Evolutionary conservation across 2,888 invertebrate species (phyloP), one percentile per base, ranked within the genome.

Genomic region (Amblyjoppa fuscipennis): DNA sequence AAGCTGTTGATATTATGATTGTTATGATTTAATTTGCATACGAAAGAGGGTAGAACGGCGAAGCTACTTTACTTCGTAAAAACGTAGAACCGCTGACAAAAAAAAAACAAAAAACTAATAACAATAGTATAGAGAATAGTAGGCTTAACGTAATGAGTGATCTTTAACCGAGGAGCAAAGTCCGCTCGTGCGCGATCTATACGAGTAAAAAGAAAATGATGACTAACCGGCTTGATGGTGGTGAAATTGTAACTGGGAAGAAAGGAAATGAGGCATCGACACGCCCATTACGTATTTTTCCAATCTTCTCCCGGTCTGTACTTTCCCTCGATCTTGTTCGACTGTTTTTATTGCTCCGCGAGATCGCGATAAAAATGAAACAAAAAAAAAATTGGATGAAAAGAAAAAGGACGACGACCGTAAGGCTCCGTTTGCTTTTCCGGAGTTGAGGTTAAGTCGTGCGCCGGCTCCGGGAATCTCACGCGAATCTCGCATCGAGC

Each of bases 361-460:
- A 51, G 70, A 25, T 70, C 11, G 45, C 56, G 11, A 71, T 7
- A 38, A 13, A 61, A 20, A 31, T 41, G 51, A 34, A 13, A 66
- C 20, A 64, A 16, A 13, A 2, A n/a, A 13, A 28, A 31, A n/a
- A 31, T 2, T 11, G 1, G 70, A 71, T 28, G 31, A 16, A 53
- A 66, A 66, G 61, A 80, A 70, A 56, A 59, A 64, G 38, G 41
- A 41, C 11, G 75, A 70, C 53, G 64, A 45, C 69, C 64, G 79
- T 79, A 78, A 79, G 69, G 38, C 41, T 49, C 64, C 49, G 51
- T 70, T 53, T 71, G 75, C 75, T 79, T 79, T 83, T 79, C 83
- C 83, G 79, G 79, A 75, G 20, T 79, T 25, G 75, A 79, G 79
- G 83, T 70, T 61, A 83, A 79, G 83, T 75, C 83, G 74, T 59